phyloP scores from a whole-genome alignment of 2,797 vertebrate genomes.

The Enteromius afrohamiltoni region DNA sequence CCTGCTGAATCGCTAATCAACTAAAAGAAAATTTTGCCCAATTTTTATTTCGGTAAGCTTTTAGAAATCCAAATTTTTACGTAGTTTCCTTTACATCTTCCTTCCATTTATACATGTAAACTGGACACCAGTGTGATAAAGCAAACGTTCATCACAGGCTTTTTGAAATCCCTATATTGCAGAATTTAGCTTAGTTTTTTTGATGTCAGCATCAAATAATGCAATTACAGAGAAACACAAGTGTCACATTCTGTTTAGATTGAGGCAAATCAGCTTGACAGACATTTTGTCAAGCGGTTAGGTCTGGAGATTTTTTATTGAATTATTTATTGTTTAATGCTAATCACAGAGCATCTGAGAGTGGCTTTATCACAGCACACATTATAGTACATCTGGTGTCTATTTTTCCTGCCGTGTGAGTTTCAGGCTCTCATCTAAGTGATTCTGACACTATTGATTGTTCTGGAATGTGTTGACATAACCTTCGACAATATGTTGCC shows the following conservation, averaged over 20 bases:
- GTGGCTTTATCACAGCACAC: conserved; percentile 29
- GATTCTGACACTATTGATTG: conserved; percentile 67
- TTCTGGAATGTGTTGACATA: conserved; percentile 72
- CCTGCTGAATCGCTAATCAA: background rate
- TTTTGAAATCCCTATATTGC: conserved; percentile 14
- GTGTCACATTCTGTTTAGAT: conserved; percentile 31
- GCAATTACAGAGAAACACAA: conserved; percentile 25
- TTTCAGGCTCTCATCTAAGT: conserved; percentile 53
- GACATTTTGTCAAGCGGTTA: conserved; percentile 36
- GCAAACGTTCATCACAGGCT: conserved; percentile 9
- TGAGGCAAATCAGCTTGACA: conserved; percentile 19
- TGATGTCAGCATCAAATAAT: conserved; percentile 12
- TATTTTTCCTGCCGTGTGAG: conserved; percentile 22
- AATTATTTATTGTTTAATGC: conserved; percentile 34
- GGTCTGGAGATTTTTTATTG: conserved; percentile 21
- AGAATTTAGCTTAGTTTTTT: conserved; percentile 8
- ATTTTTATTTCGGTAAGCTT: background rate
- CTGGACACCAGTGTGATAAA: background rate
- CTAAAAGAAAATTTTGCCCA: background rate
- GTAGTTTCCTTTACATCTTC: background rate
- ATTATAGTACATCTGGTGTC: conserved; percentile 37
- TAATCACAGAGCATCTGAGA: conserved; percentile 13
- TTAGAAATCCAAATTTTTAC: background rate
- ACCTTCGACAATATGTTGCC: conserved; percentile 72
- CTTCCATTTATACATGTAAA: background rate